Base-by-base conservation (phyloP, 2,113 vertebrate species). In the Laterallus jamaicensis region DNA sequence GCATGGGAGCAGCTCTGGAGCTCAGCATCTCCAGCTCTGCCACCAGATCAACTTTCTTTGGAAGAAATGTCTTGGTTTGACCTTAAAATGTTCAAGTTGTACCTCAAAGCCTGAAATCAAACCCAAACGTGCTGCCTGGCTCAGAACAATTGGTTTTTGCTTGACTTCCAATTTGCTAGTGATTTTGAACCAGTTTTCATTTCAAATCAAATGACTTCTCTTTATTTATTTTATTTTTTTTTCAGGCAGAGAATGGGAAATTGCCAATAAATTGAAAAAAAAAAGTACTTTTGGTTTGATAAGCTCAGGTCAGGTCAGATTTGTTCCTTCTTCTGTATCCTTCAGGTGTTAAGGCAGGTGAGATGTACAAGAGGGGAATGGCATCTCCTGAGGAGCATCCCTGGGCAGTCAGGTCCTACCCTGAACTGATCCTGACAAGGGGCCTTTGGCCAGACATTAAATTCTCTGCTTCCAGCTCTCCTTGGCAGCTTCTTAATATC, bases 401-500 rank as follows among this genome's bases (percentile, higher is more conserved):
- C 1, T 1, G 0, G 12, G 16, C 42, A 44, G 16, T 31, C 3
- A 1, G 13, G 29, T 60, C 83, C 90, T 59, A 58, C 31, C 49
- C 62, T 11, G 39, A 70, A 83, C 64, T 55, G 54, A 25, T 40
- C 62, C 77, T 11, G 2, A 18, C 20, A 6, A 0, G 0, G 6
- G 26, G 44, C 40, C 24, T 39, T 78, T 40, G 54, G 71, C 50
- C 19, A 39, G 62, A 19, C 2, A 0, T 39, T 16, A 24, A 58
- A 73, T 28, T 76, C 29, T 52, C 74, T 18, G 63, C 88, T 64
- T 67, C 68, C 87, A 85, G 55, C 56, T 59, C 79, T 81, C 28
- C 86, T 54, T n/a, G 32, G 80, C 73, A 92, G 86, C 88, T 89
- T 88, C 83, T 94, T 94, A 82, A 88, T 83, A 90, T 80, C 79